Conservation (phyloP, 53 echinoderm and acorn worm species). For the Echinometra lucunter region DNA sequence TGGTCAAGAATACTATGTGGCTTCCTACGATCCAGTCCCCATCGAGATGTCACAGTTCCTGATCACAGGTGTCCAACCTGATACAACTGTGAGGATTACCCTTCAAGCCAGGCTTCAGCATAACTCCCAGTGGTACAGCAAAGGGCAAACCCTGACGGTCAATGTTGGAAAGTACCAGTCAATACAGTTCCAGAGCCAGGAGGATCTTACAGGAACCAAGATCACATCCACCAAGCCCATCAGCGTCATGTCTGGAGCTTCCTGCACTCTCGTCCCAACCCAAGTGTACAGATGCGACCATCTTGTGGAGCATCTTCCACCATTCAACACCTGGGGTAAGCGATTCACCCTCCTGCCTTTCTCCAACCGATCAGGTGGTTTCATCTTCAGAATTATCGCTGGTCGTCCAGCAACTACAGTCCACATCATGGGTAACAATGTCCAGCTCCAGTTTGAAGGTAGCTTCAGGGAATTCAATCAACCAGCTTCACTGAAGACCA, state of each 20-base stretch:
- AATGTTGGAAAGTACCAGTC: constrained; percentile 80
- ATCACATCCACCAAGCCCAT: constrained; percentile 83
- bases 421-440: constrained; percentile 82
- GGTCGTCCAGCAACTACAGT: constrained; percentile 83
- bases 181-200: constrained; percentile 89
- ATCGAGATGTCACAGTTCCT: constrained; percentile 88
- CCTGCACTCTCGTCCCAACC: constrained; percentile 90
- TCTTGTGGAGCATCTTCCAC: constrained; percentile 92
- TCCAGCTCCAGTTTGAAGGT: constrained; percentile 77
- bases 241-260: constrained; percentile 86
- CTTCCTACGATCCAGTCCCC: constrained; percentile 88
- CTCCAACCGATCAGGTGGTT: constrained; percentile 88
- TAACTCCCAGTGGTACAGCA: constrained; percentile 72
- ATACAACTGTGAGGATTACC: constrained; percentile 77
- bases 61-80: constrained; percentile 76
- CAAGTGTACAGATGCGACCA: constrained; percentile 90
- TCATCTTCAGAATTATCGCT: constrained; percentile 89
- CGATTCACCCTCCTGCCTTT: constrained; percentile 92
- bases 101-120: constrained; percentile 71
- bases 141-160: constrained; percentile 79
- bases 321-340: constrained; percentile 92
- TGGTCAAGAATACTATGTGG: constrained; percentile 87
- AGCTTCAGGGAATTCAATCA: constrained; percentile 91
- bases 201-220: constrained; percentile 87
- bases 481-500: constrained; percentile 73